Percentiles rank a stretch among this genome's conserved stretches.
These are phyloP conservation scores for Clarias gariepinus DNA, from an alignment of 2,113 vertebrate genomes.

Conservation along the genomic window DNA sequence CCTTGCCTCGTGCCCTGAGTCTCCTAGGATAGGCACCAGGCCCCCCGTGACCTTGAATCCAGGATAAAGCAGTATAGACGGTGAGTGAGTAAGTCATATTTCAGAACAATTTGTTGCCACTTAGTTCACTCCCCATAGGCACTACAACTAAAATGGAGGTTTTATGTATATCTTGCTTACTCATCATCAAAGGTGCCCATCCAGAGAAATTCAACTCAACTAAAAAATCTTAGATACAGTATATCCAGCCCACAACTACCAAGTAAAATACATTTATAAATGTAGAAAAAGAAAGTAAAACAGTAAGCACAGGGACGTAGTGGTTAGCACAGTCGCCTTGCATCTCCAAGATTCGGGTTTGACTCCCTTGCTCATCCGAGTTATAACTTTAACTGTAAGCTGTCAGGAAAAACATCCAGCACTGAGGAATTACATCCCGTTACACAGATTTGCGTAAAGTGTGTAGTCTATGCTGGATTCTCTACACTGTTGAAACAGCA, in stretches of 20 bases:
- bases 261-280: not conserved
- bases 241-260: not conserved
- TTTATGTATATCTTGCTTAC: not conserved
- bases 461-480: not conserved
- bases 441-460: not conserved
- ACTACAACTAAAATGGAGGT: not conserved
- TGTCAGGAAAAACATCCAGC: not conserved
- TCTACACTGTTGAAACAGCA: too few relatives aligned
- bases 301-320: too few relatives aligned
- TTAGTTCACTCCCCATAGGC: not conserved
- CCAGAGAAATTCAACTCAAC: not conserved
- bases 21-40: too few relatives aligned
- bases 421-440: not conserved
- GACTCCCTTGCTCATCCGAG: too few relatives aligned
- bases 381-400: not conserved
- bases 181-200: not conserved
- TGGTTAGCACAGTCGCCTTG: too few relatives aligned
- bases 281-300: too few relatives aligned
- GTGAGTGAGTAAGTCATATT: not conserved
- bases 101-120: not conserved
- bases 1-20: too few relatives aligned
- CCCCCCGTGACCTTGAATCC: too few relatives aligned
- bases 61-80: too few relatives aligned
- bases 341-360: too few relatives aligned
- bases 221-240: not conserved